These are phyloP conservation scores for Entelurus aequoreus DNA, from an alignment of 2,113 vertebrate genomes.

Conservation along the genomic window DNA sequence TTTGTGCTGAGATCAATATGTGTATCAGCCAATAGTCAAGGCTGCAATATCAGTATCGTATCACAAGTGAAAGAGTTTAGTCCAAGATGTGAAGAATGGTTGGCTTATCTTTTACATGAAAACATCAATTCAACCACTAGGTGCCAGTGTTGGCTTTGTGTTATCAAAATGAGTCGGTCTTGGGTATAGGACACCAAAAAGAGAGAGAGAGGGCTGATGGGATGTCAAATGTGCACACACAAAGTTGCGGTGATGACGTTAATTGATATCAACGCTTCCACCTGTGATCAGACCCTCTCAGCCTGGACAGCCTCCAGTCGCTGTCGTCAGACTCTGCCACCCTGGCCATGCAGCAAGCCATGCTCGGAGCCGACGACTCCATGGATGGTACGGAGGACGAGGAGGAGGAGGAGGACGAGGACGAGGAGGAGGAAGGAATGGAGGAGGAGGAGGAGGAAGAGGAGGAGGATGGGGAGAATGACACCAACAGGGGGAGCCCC, in stretches of 20 bases:
- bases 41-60: too few relatives aligned
- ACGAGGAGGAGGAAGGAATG: conserved; percentile 74
- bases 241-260: background rate
- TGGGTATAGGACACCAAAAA: too few relatives aligned
- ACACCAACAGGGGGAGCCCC: conserved; percentile 74
- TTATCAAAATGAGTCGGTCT: too few relatives aligned
- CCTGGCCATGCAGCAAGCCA: conserved; percentile 96
- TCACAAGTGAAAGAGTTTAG: too few relatives aligned
- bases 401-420: conserved; percentile 82
- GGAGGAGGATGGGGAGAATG: conserved; percentile 73
- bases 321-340: conserved; percentile 92
- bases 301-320: conserved; percentile 88
- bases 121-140: conserved; percentile 18
- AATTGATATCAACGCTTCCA: background rate
- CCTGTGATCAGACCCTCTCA: conserved; percentile 77
- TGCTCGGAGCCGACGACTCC: conserved; percentile 91
- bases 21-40: too few relatives aligned
- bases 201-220: too few relatives aligned
- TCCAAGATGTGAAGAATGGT: too few relatives aligned
- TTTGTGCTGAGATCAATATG: too few relatives aligned
- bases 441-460: conserved; percentile 67
- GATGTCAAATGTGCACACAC: too few relatives aligned
- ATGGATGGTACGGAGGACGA: conserved; percentile 90
- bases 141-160: conserved; percentile 19
- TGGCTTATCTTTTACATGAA: too few relatives aligned